phyloP scores from a whole-genome alignment of 92 coral and sea anemone genomes.

The Plumapathes pennacea region DNA sequence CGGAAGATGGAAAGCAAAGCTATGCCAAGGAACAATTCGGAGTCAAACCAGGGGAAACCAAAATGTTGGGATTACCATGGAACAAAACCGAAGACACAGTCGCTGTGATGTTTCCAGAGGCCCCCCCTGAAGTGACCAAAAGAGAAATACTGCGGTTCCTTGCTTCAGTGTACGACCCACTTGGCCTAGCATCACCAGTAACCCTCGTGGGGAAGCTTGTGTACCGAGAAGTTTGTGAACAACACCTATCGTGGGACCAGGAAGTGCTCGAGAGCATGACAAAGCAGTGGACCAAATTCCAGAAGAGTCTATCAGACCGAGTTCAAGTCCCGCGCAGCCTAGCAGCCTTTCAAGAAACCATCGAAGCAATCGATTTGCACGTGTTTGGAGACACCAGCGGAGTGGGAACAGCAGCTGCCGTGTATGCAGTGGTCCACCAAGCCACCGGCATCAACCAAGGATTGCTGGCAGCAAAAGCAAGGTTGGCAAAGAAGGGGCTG shows the following conservation, averaged over 20 bases:
- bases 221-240: conserved; percentile 20
- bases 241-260: conserved; percentile 21
- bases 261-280: conserved; percentile 14
- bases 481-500: conserved; percentile 1
- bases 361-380: conserved; percentile 3
- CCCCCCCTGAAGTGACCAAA: conserved; percentile 17
- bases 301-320: conserved; percentile 8
- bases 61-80: conserved; percentile 43
- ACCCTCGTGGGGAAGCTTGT: conserved; percentile 11
- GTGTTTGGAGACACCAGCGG: conserved; percentile 15
- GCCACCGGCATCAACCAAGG: conserved; percentile 1
- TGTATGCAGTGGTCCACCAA: conserved; percentile 13
- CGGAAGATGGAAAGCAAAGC: conserved; percentile 27
- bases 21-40: conserved; percentile 64
- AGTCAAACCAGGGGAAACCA: conserved; percentile 35
- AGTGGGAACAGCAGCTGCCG: conserved; percentile 1
- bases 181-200: conserved; percentile 31
- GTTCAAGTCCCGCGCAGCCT: conserved; percentile 21
- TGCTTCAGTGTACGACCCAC: conserved; percentile 41
- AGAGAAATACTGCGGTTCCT: conserved; percentile 19
- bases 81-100: conserved; percentile 36
- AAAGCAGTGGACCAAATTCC: conserved; percentile 16
- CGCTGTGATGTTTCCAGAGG: conserved; percentile 27
- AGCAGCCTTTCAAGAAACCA: conserved; percentile 10
- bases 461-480: conserved; percentile 15